Conservation (phyloP, 2,797 vertebrate species). For the Syngnathus acus region DNA sequence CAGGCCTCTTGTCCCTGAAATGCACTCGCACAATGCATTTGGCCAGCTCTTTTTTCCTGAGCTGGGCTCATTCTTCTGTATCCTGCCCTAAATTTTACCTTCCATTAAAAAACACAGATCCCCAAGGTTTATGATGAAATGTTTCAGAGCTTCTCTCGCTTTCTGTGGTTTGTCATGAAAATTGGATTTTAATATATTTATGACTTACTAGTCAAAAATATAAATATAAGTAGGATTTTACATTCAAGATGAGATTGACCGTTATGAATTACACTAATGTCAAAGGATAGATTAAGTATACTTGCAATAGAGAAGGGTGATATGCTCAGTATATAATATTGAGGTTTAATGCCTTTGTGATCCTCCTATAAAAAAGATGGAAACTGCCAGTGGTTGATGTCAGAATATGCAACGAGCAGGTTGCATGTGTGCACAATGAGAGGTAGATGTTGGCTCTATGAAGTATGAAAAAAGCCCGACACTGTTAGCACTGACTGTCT, state of each 20-base stretch:
- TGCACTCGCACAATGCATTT: conserved; percentile 47
- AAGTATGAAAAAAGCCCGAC: conserved; percentile 62
- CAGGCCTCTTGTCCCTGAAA: conserved; percentile 38
- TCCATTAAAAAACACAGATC: conserved; percentile 46
- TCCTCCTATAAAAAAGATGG: conserved; percentile 4
- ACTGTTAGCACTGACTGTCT: conserved; percentile 67
- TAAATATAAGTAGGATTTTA: conserved; percentile 1
- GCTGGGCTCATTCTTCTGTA: conserved; percentile 43
- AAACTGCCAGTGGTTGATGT: background rate
- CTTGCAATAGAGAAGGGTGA: background rate
- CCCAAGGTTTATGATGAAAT: conserved; percentile 35
- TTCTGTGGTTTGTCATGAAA: background rate
- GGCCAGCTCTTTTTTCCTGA: conserved; percentile 39
- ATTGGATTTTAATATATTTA: background rate
- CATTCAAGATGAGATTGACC: background rate
- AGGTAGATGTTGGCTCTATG: conserved; percentile 53
- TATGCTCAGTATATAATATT: conserved; percentile 1
- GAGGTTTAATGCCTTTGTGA: background rate
- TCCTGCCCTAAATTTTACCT: conserved; percentile 52
- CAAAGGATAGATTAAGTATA: background rate
- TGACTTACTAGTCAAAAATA: background rate
- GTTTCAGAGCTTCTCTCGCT: conserved; percentile 2
- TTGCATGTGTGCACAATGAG: conserved; percentile 31
- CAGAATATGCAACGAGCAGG: conserved; percentile 13
- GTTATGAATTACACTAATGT: background rate